phyloP scores from a whole-genome alignment of 2,113 vertebrate genomes.

The Rhynchomys soricoides region DNA sequence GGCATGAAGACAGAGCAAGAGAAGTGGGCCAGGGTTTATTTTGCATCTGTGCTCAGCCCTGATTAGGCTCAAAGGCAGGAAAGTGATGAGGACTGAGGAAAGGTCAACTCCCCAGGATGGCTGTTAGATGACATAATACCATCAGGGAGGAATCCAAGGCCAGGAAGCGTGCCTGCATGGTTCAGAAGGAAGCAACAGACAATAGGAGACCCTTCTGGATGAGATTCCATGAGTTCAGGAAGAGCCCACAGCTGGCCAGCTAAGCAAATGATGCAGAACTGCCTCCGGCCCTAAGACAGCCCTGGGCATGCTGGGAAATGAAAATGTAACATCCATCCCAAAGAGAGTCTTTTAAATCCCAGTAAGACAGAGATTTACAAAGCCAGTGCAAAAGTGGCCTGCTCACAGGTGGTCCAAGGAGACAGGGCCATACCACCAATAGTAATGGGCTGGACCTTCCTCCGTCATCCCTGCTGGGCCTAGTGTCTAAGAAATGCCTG shows the following conservation, averaged over 20 bases:
- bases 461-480: not conserved
- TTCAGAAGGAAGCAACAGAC: conserved; percentile 23
- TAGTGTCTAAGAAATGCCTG: not conserved
- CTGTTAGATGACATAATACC: not conserved
- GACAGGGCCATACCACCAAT: conserved; percentile 9
- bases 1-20: not conserved
- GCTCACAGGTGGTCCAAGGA: not conserved
- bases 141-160: not conserved
- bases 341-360: not conserved
- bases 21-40: not conserved
- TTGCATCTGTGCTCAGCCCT: not conserved
- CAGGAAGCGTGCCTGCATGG: not conserved
- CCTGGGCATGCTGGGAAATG: not conserved
- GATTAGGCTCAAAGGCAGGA: conserved; percentile 34
- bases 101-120: not conserved
- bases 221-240: not conserved
- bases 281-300: not conserved
- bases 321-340: not conserved
- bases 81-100: not conserved
- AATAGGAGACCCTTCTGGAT: not conserved
- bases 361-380: not conserved
- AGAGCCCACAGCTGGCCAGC: not conserved
- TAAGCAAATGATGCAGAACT: not conserved
- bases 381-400: not conserved
- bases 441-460: not conserved